Base-by-base conservation (phyloP, 2,888 invertebrate species). In the Magallana nippona region DNA sequence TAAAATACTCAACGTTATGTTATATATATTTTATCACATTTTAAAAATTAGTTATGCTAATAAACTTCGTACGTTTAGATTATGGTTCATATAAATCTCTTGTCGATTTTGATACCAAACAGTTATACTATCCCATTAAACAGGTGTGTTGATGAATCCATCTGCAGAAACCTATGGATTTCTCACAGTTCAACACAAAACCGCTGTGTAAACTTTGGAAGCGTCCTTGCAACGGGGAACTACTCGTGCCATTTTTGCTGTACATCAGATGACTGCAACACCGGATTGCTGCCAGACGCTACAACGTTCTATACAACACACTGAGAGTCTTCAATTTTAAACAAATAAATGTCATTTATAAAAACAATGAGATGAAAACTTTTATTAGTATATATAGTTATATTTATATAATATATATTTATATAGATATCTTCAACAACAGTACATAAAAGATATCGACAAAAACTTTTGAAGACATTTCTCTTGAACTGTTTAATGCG, bases 171-270 rank as follows among this genome's bases (percentile, higher is more conserved):
- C 55, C 15, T 57, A 19, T 79, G 79, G 79, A n/a, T 79, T 13
- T 56, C 56, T 22, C 79, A 79, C 57, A 79, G 57, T 19, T 79
- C 79, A 10, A 19, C 56, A 11, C 27, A 56, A 19, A 27, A 79
- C 22, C 5, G 11, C 8, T 79, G 79, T 27, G 55, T 19, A 15
- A 32, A 27, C n/a, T 79, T 56, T 57, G 57, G 22, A 10, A 57
- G 22, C 10, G 55, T 27, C 10, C 56, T 17, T 19, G 79, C 10
- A 22, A 56, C 10, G 13, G 57, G 27, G 5, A 10, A 32, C 15
- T 56, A 27, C 55, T 56, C 56, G 1, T 79, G 79, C 27, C 79
- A 79, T 56, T 79, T 56, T 19, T 79, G 79, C 13, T 79, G 79
- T 79, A 57, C 27, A 13, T 19, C 57, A 0, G 57, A 79, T 79